Conservation (phyloP, 2,888 invertebrate genomes). For the Nomada lathburiana region DNA sequence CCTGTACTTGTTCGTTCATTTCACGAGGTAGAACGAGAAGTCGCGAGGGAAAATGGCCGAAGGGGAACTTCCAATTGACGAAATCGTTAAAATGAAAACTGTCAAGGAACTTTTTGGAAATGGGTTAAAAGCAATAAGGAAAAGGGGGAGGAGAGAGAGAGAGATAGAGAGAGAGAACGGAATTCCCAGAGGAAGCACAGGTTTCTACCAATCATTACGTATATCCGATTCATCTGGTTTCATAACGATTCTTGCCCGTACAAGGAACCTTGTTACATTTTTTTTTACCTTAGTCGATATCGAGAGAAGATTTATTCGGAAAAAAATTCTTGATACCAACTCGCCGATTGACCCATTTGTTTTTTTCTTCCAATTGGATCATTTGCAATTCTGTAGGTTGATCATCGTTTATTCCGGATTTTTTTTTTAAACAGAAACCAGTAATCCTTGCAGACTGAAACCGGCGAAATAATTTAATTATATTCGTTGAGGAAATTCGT, state of each 20-base stretch:
- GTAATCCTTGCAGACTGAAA: neutral
- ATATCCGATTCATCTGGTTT: constrained; percentile 41
- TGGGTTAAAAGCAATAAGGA: constrained; percentile 25
- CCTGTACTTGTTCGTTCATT: neutral
- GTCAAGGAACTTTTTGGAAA: constrained; percentile 18
- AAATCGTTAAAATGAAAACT: constrained; percentile 57
- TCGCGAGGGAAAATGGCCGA: neutral
- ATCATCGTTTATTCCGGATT: neutral
- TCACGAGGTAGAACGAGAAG: neutral
- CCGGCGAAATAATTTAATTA: neutral
- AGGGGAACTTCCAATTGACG: constrained; percentile 48
- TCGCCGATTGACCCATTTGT: constrained; percentile 8
- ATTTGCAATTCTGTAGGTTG: neutral
- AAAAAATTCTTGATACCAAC: neutral
- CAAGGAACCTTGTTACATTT: constrained; percentile 44
- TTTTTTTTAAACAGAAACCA: neutral
- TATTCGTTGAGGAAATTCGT: neutral
- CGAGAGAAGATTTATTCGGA: constrained; percentile 28
- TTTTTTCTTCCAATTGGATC: neutral
- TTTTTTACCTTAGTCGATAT: constrained; percentile 40
- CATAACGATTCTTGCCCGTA: constrained; percentile 34
- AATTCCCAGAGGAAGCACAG: constrained; percentile 11
- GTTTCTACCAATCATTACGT: constrained; percentile 43
- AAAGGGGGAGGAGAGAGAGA: neutral
- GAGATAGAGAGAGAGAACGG: neutral